Percentiles rank a stretch among this genome's conserved stretches.
Conservation (phyloP, 2,113 vertebrate genomes). For the Ploceus nigricollis region DNA sequence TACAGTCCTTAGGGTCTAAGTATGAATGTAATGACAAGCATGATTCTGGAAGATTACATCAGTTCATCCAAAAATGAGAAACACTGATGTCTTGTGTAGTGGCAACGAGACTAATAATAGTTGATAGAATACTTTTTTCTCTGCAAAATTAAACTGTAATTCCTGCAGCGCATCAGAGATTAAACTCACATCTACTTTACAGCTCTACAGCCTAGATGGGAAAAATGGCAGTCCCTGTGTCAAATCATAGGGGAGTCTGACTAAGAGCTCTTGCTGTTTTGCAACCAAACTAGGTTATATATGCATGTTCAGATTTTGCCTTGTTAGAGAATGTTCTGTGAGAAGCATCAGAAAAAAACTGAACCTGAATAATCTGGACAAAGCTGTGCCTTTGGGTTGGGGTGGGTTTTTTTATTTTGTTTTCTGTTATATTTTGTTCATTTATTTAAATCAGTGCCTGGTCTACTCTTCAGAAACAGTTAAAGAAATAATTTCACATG, state of each 20-base stretch:
- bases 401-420: background rate
- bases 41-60: background rate
- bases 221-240: background rate
- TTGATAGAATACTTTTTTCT: background rate
- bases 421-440: background rate
- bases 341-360: background rate
- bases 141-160: background rate
- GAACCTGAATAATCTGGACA: background rate
- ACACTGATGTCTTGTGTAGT: background rate
- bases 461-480: background rate
- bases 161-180: background rate
- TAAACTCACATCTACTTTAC: background rate
- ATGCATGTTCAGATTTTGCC: background rate
- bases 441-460: background rate
- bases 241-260: background rate
- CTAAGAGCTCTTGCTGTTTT: background rate
- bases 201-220: background rate
- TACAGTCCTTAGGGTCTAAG: background rate
- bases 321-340: background rate
- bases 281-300: background rate
- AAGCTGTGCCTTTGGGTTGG: background rate
- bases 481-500: background rate
- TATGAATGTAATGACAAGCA: background rate
- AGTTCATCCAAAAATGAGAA: background rate
- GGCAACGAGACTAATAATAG: background rate